These are phyloP conservation scores for Ophion ellenae DNA, from an alignment of 2,888 invertebrate genomes.

Conservation along the genomic window DNA sequence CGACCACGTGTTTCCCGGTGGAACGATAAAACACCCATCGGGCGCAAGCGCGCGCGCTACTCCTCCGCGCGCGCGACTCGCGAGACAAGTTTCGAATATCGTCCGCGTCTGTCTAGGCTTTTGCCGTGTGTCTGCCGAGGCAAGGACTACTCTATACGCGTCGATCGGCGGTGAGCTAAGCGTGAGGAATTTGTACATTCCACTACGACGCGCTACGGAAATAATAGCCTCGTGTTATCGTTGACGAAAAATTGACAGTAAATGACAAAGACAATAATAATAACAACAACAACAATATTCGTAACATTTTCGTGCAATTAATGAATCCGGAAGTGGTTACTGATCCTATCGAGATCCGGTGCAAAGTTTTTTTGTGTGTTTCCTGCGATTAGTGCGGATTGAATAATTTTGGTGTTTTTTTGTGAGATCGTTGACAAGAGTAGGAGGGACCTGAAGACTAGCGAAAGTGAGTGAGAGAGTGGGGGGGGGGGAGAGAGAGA, in stretches of 20 bases:
- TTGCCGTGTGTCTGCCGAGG: constrained; percentile 56
- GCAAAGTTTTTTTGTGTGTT: no score
- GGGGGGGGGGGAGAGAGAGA: background rate
- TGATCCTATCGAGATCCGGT: no score
- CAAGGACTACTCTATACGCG: constrained; percentile 33
- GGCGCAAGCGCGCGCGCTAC: constrained; percentile 72
- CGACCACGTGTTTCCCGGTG: constrained; percentile 65
- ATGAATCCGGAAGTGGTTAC: no score
- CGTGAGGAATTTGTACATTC: constrained; percentile 29
- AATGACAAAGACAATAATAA: no score
- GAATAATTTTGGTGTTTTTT: background rate
- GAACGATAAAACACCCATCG: constrained; percentile 56
- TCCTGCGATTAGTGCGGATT: background rate
- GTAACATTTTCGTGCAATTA: no score
- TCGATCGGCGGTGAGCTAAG: constrained; percentile 43
- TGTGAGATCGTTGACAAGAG: background rate
- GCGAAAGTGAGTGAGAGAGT: background rate
- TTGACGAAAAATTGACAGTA: no score
- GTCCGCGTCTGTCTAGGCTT: constrained; percentile 64
- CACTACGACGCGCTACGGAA: no score
- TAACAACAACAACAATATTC: no score
- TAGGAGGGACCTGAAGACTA: background rate
- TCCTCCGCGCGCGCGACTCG: constrained; percentile 57
- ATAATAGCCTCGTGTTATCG: no score
- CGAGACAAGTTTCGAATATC: constrained; percentile 74